Conservation (phyloP, 2,888 invertebrate genomes). For the Chironomus riparius region DNA sequence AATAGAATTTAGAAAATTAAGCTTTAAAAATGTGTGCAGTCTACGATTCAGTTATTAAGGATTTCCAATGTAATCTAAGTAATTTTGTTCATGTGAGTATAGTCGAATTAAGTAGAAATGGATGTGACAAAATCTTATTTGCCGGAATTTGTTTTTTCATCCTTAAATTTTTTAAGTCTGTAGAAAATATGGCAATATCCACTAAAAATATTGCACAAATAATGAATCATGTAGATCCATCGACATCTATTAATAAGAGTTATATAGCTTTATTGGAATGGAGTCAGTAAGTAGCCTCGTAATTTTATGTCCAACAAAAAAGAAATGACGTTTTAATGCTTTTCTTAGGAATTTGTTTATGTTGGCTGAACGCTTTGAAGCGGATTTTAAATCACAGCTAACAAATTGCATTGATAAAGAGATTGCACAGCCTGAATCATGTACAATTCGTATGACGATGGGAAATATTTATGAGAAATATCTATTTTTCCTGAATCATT, state of each 20-base stretch:
- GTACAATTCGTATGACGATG: slow-evolving; percentile 12
- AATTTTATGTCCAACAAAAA: neutral
- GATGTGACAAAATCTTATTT: neutral
- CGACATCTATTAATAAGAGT: slow-evolving; percentile 2
- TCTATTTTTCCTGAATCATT: slow-evolving; percentile 19
- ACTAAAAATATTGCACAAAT: slow-evolving; percentile 14
- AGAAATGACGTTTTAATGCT: neutral
- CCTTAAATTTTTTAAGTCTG: neutral
- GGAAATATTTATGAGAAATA: slow-evolving; percentile 16
- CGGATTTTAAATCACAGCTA: slow-evolving; percentile 4
- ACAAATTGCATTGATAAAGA: neutral
- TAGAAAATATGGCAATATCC: neutral
- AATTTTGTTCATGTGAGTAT: slow-evolving; percentile 18
- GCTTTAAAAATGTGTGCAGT: neutral
- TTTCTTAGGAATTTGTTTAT: slow-evolving; percentile 12
- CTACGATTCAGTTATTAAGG: slow-evolving; percentile 8
- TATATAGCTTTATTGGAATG: slow-evolving; percentile 8
- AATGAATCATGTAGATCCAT: slow-evolving; percentile 11
- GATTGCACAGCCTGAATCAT: neutral
- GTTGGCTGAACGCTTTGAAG: slow-evolving; percentile 7
- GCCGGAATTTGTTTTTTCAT: neutral
- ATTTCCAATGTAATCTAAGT: slow-evolving; percentile 13
- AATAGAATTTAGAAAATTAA: neutral
- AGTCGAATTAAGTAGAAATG: neutral
- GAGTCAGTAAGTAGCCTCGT: neutral